Conservation (phyloP, 2,888 invertebrate species). For the Acheta domesticus region DNA sequence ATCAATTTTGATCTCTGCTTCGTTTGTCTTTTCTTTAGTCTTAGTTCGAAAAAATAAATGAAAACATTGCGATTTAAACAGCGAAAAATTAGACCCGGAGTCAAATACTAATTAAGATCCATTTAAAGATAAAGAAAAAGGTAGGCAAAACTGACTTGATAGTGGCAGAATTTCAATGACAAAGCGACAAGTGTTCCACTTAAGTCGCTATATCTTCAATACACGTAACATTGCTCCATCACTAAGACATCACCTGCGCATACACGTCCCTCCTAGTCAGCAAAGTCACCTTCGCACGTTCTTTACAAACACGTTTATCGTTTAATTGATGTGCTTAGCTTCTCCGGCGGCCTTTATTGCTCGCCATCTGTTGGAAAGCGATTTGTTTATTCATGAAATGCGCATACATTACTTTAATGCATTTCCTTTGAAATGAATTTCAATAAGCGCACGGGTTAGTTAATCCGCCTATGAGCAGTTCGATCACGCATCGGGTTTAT, state of each 20-base stretch:
- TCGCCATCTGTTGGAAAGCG: background rate
- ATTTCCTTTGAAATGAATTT: constrained; percentile 18
- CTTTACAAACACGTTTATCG: constrained; percentile 12
- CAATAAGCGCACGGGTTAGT: background rate
- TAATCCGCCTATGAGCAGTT: constrained; percentile 18
- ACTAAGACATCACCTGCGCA: background rate
- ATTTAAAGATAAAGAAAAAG: too few species aligned
- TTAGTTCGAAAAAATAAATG: too few species aligned
- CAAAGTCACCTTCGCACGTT: background rate
- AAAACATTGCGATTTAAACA: too few species aligned
- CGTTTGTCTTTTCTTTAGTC: too few species aligned
- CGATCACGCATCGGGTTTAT: background rate
- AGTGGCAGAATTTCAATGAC: too few species aligned
- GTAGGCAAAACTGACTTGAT: too few species aligned
- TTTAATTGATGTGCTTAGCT: constrained; percentile 5
- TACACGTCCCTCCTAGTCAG: background rate
- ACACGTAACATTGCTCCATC: background rate
- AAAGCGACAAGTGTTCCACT: too few species aligned
- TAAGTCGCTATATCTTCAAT: background rate
- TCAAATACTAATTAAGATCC: too few species aligned
- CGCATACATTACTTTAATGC: constrained; percentile 10
- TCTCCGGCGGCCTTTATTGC: background rate
- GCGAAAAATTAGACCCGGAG: too few species aligned
- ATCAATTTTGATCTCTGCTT: too few species aligned
- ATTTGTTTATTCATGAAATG: constrained; percentile 18